phyloP scores from a whole-genome alignment of 2,888 invertebrate genomes.

The Branchipolynoe longqiensis region DNA sequence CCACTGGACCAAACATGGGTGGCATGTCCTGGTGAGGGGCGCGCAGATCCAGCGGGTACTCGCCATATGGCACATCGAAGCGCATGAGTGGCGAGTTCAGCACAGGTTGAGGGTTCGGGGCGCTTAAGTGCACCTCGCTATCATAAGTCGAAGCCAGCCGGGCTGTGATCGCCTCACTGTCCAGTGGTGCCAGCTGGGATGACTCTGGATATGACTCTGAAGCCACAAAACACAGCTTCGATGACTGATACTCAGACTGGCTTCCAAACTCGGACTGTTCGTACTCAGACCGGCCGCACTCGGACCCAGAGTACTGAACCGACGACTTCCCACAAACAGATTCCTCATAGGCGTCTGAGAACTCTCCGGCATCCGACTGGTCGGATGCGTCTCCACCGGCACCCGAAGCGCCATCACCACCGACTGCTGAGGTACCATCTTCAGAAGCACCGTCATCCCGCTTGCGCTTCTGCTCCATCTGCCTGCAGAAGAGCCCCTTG shows the following conservation, averaged over 20 bases:
- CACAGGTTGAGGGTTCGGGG: not conserved
- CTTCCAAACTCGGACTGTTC: slow-evolving; percentile 11
- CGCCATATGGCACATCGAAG: not conserved
- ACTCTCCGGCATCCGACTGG: not conserved
- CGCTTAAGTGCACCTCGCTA: not conserved
- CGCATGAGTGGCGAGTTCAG: no score
- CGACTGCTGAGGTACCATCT: not conserved
- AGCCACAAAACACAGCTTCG: slow-evolving; percentile 6
- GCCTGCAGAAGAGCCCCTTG: not conserved
- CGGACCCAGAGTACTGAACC: slow-evolving; percentile 23
- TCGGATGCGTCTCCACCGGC: not conserved
- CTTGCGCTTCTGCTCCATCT: slow-evolving; percentile 1
- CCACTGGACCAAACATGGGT: slow-evolving; percentile 34
- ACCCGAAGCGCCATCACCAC: not conserved
- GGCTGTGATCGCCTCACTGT: not conserved
- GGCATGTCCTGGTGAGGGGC: not conserved
- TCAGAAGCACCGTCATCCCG: not conserved
- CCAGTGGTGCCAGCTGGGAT: not conserved
- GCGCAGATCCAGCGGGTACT: not conserved
- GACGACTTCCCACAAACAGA: not conserved
- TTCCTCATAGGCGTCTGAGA: slow-evolving; percentile 3
- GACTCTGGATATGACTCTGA: slow-evolving; percentile 27
- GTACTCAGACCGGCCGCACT: slow-evolving; percentile 17
- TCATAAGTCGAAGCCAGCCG: not conserved
- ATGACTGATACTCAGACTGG: slow-evolving; percentile 11